A percentile compares a stretch with the other conserved stretches of the same genome.
Conservation (phyloP, 2,888 invertebrate species). For the Teleiodes luculella region DNA sequence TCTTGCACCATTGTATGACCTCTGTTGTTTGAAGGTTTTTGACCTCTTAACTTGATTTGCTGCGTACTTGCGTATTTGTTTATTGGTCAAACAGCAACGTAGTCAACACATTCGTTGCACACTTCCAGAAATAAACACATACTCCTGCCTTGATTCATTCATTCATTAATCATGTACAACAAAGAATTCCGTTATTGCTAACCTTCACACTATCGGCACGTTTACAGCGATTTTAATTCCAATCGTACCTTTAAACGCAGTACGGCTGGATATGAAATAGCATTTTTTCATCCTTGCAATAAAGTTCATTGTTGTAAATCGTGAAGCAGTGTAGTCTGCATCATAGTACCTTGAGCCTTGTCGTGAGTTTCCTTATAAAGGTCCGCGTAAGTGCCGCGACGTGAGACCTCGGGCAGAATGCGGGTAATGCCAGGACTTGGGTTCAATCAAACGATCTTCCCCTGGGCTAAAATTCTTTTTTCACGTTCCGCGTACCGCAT, state of each 20-base stretch:
- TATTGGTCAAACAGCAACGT: too few species aligned
- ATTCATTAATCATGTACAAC: not conserved
- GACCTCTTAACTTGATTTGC: too few species aligned
- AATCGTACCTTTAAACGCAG: not conserved
- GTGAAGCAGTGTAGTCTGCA: not conserved
- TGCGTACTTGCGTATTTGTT: too few species aligned
- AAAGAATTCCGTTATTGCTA: not conserved
- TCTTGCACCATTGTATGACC: too few species aligned
- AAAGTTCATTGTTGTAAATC: not conserved
- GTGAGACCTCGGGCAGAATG: constrained; percentile 5
- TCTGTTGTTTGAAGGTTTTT: too few species aligned
- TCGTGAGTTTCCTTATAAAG: constrained; percentile 16
- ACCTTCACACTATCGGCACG: not conserved
- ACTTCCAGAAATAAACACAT: too few species aligned
- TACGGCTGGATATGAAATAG: not conserved
- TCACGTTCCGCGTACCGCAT: too few species aligned
- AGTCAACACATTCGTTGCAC: too few species aligned
- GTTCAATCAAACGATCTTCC: too few species aligned
- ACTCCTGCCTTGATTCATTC: too few species aligned
- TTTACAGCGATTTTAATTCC: not conserved
- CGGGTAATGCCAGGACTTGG: not conserved
- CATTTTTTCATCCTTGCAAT: not conserved
- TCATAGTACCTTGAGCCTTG: not conserved
- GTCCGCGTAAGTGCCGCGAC: constrained; percentile 1
- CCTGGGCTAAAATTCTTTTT: too few species aligned